Conservation (phyloP, 2,113 vertebrate species). For the Smithornis capensis region DNA sequence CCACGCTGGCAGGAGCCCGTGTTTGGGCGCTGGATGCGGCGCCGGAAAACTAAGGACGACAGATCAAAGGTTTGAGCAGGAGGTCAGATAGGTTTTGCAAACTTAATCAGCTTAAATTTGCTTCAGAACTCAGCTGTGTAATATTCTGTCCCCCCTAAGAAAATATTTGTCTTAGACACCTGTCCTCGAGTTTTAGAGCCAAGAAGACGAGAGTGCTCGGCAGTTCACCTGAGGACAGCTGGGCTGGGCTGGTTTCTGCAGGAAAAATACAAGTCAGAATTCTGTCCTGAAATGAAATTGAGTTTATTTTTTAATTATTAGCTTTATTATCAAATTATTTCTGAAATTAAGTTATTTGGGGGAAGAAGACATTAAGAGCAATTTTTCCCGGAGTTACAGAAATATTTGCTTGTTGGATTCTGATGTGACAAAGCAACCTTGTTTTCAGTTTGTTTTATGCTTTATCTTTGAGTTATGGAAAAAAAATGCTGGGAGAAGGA, state of each 20-base stretch:
- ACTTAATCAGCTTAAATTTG: conserved; percentile 55
- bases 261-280: not conserved
- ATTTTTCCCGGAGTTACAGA: not conserved
- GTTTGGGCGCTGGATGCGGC: not conserved
- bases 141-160: conserved; percentile 18
- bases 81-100: conserved; percentile 26
- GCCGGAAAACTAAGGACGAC: not conserved
- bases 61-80: conserved; percentile 34
- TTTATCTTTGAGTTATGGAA: not conserved
- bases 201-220: not conserved
- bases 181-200: conserved; percentile 4
- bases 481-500: not conserved
- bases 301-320: not conserved
- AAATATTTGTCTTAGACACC: conserved; percentile 36
- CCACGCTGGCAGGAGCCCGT: not conserved
- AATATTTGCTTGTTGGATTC: not conserved
- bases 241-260: not conserved
- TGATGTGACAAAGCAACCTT: not conserved
- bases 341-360: not conserved
- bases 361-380: not conserved
- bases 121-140: not conserved
- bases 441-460: not conserved
- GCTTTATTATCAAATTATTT: not conserved
- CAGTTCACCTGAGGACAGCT: conserved; percentile 18
- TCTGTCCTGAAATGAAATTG: not conserved